Base-by-base conservation (phyloP, 23 tunicate species). In the Corella eumyota region DNA sequence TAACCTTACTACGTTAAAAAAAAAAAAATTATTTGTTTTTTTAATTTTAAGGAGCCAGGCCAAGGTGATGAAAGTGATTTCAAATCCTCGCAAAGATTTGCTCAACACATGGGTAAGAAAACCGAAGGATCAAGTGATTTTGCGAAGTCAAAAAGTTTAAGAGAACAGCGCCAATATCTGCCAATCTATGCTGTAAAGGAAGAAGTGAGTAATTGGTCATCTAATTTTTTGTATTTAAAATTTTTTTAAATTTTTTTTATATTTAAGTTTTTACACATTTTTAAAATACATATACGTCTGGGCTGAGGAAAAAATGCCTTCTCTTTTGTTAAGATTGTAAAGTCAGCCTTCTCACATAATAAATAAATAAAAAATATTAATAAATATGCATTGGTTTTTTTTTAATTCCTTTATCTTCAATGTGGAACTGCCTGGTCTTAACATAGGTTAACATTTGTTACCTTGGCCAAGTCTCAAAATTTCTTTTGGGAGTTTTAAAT, bases 111-210 rank as follows among this genome's bases (percentile, higher is more conserved):
- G 99, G 76, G 60, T 15, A 72, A 73, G 55, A 87, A 78, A 49
- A 56, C 47, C 15, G 81, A 76, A 56, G 88, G 81, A 1, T 36
- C 74, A 1, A 93, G 99, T 56, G 81, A 93, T 34, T 93, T 93
- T 50, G 90, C 94, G 4, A 74, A 65, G 46, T 53, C 65, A 47
- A 93, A 93, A 64, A 65, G 69, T 24, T 50, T 93, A n/a, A 34
- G 19, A 27, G 68, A 93, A 56, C 99, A 93, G 37, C 79, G 99
- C 3, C 95, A 93, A 58, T 93, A 65, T 53, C 80, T 93, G 49
- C 99, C 99, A n/a, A 93, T 93, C 45, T 93, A 93, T 49, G 99
- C 99, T 27, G 87, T 88, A 23, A 78, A 73, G 50, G 96, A 88
- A 62, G 96, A 88, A 53, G 85, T 74, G 2, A 53, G 44, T 23